These are phyloP conservation scores for Galemys pyrenaicus DNA, from an alignment of 2,113 vertebrate species.

Conservation along the genomic window DNA sequence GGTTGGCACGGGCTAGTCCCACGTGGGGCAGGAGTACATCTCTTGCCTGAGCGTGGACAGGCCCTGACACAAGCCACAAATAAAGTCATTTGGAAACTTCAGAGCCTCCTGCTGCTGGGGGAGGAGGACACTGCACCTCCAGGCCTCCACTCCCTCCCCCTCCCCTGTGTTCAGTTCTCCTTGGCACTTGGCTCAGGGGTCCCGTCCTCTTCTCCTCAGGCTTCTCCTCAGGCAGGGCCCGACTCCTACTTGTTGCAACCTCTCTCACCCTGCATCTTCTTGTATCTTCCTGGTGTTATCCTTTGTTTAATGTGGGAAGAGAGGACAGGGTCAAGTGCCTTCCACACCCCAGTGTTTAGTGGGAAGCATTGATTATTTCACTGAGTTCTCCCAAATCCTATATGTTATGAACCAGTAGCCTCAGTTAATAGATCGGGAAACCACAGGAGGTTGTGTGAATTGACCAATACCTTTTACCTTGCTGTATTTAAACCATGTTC, in stretches of 20 bases:
- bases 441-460: not conserved
- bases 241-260: not conserved
- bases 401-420: too few relatives aligned
- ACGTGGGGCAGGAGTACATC: not conserved
- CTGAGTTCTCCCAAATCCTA: not conserved
- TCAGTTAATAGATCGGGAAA: not conserved
- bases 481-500: not conserved
- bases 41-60: not conserved
- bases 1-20: not conserved
- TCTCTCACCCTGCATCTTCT: not conserved
- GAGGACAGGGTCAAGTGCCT: not conserved
- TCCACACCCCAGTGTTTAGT: not conserved
- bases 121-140: too few relatives aligned
- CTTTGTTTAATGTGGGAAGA: not conserved
- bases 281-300: not conserved
- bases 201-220: not conserved
- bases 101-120: not conserved
- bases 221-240: too few relatives aligned
- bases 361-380: not conserved
- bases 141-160: not conserved
- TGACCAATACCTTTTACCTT: not conserved
- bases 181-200: not conserved
- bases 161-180: rapidly evolving
- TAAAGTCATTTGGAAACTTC: not conserved
- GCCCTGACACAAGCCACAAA: not conserved